Evolutionary conservation across 1,140 invertebrate species (phyloP), one percentile per base, ranked within the genome.

Genomic region (Drosophila kanapiae): DNA sequence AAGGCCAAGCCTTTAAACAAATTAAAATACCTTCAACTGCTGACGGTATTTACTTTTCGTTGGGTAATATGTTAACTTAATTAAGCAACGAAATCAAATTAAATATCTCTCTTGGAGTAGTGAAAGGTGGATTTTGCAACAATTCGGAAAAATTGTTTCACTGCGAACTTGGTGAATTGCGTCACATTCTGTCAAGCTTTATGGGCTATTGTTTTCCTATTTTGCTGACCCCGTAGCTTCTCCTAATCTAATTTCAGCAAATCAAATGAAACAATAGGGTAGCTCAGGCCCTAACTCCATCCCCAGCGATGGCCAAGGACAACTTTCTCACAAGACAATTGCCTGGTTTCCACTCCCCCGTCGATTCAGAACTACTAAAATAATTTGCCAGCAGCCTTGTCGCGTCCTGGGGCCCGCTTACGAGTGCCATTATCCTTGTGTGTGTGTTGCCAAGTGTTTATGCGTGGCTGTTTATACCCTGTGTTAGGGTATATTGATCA

Each of bases 371-470:
- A 56, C 42, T 45, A 77, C 37, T 70, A 78, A 78, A 78, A 78
- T 77, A 78, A 78, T 78, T 78, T 78, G 63, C 75, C 57, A 78
- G 64, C 49, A 68, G 38, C 75, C 54, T 77, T 77, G 56, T 56
- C 64, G 57, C 61, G 63, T 69, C 75, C 59, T 37, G 75, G 64
- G 64, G 42, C 51, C 49, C 54, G 54, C 72, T 65, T 53, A 67
- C 63, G 56, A 77, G 75, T 49, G 33, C 59, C 40, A 80, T 72
- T 72, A 72, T 72, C 69, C 67, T 16, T 59, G 69, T 71, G 69
- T 23, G 23, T 71, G 67, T 60, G 53, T 29, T 47, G 27, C 56
- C 61, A 60, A 64, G 61, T 38, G 27, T 47, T 63, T 64, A 45
- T 67, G 23, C 16, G 43, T n/a, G 57, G 57, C 8, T 45, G 27